A percentile compares a stretch with the other conserved stretches of the same genome.
Conservation (phyloP, 2,888 invertebrate species). For the Synanthedon tipuliformis region DNA sequence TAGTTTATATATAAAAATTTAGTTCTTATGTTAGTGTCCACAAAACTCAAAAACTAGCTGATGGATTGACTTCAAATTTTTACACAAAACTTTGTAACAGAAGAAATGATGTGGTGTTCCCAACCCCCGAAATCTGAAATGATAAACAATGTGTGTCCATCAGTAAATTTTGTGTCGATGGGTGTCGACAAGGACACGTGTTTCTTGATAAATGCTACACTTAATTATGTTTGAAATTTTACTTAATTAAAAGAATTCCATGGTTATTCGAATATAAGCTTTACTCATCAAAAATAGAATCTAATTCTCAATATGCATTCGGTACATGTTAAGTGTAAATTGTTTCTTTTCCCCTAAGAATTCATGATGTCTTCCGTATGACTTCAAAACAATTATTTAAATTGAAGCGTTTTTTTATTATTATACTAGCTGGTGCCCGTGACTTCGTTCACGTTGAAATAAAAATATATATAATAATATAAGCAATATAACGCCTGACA, state of each 20-base stretch:
- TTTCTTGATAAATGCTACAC: slow-evolving; percentile 35
- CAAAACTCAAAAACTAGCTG: too few relatives aligned
- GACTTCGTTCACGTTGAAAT: too few relatives aligned
- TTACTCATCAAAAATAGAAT: too few relatives aligned
- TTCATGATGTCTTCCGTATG: slow-evolving; percentile 15
- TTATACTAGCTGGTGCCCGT: background rate
- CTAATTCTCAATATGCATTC: too few relatives aligned
- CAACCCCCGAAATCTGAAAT: background rate
- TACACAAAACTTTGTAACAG: too few relatives aligned
- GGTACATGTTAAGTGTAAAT: background rate
- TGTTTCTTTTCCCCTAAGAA: slow-evolving; percentile 5
- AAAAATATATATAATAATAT: too few relatives aligned
- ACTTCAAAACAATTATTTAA: slow-evolving; percentile 9
- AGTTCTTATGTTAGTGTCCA: too few relatives aligned
- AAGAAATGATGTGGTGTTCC: too few relatives aligned
- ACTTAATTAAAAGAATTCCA: slow-evolving; percentile 8
- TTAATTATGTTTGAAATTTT: slow-evolving; percentile 41
- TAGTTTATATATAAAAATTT: too few relatives aligned
- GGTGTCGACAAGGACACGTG: slow-evolving; percentile 39
- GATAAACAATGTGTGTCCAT: slow-evolving; percentile 4
- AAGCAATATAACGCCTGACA: too few relatives aligned
- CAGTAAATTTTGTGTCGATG: slow-evolving; percentile 19
- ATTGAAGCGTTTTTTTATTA: background rate
- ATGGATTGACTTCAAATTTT: too few relatives aligned
- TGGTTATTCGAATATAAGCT: too few relatives aligned